Evolutionary conservation across 1,140 invertebrate genomes (phyloP).

Genomic region (Hydropsyche tenuis): DNA sequence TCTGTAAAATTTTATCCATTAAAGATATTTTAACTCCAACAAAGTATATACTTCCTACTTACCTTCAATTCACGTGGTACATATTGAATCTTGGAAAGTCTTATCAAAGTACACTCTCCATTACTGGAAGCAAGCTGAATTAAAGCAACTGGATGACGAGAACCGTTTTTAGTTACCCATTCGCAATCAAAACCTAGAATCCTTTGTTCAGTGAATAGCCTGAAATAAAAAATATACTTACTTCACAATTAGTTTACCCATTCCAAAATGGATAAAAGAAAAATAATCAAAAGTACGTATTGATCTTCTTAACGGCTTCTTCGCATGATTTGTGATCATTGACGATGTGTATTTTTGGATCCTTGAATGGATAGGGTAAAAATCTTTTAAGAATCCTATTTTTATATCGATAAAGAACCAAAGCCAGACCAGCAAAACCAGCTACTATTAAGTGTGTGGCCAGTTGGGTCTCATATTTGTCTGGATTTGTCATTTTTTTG

Average conservation of each 20-base stretch:
- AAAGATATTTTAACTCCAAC: background rate
- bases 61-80: constrained; percentile 66
- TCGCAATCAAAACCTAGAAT: constrained; percentile 76
- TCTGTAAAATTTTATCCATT: constrained; percentile 13
- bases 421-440: constrained; percentile 32
- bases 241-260: too few species aligned
- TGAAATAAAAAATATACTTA: constrained; percentile 29
- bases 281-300: background rate
- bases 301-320: constrained; percentile 29
- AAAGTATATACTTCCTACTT: constrained; percentile 42
- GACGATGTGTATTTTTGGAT: constrained; percentile 42
- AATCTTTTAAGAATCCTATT: constrained; percentile 33
- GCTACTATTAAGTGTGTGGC: background rate
- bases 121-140: constrained; percentile 69
- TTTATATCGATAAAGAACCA: constrained; percentile 38
- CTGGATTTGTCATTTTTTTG: too few species aligned
- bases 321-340: constrained; percentile 36
- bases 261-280: background rate
- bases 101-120: constrained; percentile 69
- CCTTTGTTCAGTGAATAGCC: constrained; percentile 41
- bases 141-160: constrained; percentile 64
- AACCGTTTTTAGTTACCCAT: constrained; percentile 67
- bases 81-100: constrained; percentile 65
- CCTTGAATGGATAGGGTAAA: constrained; percentile 28
- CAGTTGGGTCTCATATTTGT: background rate